These are phyloP conservation scores for Equus przewalskii DNA, from an alignment of 2,113 vertebrate species.

Conservation along the genomic window DNA sequence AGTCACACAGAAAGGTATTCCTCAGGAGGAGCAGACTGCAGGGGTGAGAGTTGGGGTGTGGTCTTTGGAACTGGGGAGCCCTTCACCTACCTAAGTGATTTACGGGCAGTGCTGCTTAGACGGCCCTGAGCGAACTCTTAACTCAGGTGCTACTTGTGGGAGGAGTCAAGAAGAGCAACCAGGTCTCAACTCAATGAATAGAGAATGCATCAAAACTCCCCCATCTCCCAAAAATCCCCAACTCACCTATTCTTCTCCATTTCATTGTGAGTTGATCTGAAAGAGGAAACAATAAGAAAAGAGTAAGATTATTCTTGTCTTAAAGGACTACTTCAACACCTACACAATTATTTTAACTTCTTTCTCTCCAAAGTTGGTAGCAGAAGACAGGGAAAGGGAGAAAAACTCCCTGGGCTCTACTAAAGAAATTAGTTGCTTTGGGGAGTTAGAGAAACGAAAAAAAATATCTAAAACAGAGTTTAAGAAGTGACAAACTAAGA, in stretches of 20 bases:
- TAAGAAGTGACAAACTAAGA: slow-evolving; percentile 56
- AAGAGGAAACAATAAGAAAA: slow-evolving; percentile 73
- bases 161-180: background rate
- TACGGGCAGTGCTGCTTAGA: background rate
- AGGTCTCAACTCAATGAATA: background rate
- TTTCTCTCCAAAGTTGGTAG: slow-evolving; percentile 34
- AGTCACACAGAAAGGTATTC: background rate
- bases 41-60: background rate
- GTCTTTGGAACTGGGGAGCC: background rate
- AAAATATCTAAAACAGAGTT: slow-evolving; percentile 39
- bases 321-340: slow-evolving; percentile 49
- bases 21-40: background rate
- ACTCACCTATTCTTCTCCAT: slow-evolving; percentile 99
- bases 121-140: background rate
- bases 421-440: slow-evolving; percentile 36
- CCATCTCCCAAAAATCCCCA: background rate
- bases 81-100: background rate
- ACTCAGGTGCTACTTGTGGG: background rate
- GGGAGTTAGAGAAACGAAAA: slow-evolving; percentile 48
- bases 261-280: slow-evolving; percentile 98
- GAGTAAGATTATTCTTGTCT: slow-evolving; percentile 64
- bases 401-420: background rate
- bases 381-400: background rate
- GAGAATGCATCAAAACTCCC: background rate
- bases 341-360: slow-evolving; percentile 62